phyloP scores from a whole-genome alignment of 1,140 invertebrate species.

The Charaxes varanes region DNA sequence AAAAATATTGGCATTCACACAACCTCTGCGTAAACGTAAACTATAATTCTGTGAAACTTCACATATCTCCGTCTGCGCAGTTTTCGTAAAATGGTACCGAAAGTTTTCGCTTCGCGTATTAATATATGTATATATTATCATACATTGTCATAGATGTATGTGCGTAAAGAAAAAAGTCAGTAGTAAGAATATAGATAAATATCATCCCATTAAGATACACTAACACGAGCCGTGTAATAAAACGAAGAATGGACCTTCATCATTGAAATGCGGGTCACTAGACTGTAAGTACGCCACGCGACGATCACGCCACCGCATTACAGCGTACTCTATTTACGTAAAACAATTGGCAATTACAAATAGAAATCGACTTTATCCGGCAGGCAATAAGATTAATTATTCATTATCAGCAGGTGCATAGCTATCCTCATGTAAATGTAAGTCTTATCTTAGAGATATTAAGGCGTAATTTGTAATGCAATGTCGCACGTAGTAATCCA shows the following conservation, averaged over 20 bases:
- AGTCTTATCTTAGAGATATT: neutral
- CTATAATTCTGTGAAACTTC: too few species aligned
- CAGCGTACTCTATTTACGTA: slow-evolving; percentile 22
- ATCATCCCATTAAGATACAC: too few species aligned
- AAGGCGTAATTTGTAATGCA: slow-evolving; percentile 7
- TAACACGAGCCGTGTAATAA: too few species aligned
- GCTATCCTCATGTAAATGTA: slow-evolving; percentile 1
- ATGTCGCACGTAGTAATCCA: neutral
- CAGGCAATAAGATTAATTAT: slow-evolving; percentile 7
- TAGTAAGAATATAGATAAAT: too few species aligned
- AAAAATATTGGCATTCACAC: too few species aligned
- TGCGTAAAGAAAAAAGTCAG: too few species aligned
- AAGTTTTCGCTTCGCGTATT: too few species aligned
- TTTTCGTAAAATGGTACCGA: too few species aligned
- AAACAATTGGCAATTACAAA: slow-evolving; percentile 8
- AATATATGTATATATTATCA: too few species aligned
- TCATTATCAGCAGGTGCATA: neutral
- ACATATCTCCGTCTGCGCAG: too few species aligned
- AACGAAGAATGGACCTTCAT: slow-evolving; percentile 9
- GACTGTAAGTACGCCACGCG: slow-evolving; percentile 40
- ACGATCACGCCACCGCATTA: slow-evolving; percentile 53
- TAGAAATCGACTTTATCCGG: slow-evolving; percentile 9
- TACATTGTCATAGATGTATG: too few species aligned
- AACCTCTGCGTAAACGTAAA: too few species aligned
- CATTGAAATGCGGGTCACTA: slow-evolving; percentile 34